Conservation (phyloP, 2,888 invertebrate species). For the Thera obeliscata region DNA sequence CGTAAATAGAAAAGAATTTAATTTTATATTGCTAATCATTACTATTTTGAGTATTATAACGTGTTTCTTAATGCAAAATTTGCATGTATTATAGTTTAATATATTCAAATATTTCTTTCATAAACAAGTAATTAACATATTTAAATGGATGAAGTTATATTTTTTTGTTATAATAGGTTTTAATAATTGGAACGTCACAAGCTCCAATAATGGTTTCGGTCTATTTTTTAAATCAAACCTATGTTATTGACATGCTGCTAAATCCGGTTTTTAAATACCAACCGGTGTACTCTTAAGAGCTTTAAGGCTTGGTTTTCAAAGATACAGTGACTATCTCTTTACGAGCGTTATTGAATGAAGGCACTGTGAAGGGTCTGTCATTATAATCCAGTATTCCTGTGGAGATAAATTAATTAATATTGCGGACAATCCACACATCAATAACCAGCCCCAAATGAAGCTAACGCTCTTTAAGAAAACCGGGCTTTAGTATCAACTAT, state of each 20-base stretch:
- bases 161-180: background rate
- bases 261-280: constrained; percentile 74
- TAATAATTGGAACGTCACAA: constrained; percentile 3
- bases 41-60: background rate
- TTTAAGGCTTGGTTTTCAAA: background rate
- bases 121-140: background rate
- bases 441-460: too few relatives aligned
- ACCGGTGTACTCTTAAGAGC: constrained; percentile 61
- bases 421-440: too few relatives aligned
- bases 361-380: background rate
- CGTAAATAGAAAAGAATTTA: background rate
- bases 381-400: too few relatives aligned
- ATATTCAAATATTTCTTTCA: constrained; percentile 1
- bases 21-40: background rate
- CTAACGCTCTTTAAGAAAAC: background rate
- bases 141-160: background rate
- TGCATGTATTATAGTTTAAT: background rate
- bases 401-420: too few relatives aligned
- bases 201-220: constrained; percentile 11
- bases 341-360: background rate
- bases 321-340: constrained; percentile 13
- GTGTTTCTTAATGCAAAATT: background rate
- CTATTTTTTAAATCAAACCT: constrained; percentile 43
- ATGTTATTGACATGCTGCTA: constrained; percentile 43
- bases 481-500: constrained; percentile 3